Conservation (phyloP, 2,888 invertebrate genomes). For the Tenthredo distinguenda region DNA sequence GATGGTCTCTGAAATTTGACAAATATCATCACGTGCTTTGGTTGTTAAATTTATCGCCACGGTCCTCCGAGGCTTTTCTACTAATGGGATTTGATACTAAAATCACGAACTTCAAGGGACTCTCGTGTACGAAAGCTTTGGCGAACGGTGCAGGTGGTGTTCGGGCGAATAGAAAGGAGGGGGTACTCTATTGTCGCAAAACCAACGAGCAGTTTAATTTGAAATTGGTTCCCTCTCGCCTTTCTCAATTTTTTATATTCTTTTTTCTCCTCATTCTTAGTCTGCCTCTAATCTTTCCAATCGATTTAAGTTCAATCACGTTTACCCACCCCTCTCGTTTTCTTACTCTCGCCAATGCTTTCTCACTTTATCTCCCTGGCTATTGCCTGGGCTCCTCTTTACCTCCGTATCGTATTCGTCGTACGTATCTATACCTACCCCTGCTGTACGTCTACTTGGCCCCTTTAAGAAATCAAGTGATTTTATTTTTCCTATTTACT, state of each 20-base stretch:
- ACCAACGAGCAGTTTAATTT: conserved; percentile 63
- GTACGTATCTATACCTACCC: neutral
- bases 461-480: conserved; percentile 22
- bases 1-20: conserved; percentile 8
- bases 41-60: neutral
- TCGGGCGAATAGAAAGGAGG: conserved; percentile 10
- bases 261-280: conserved; percentile 58
- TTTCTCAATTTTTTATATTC: conserved; percentile 22
- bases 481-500: conserved; percentile 25
- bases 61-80: neutral
- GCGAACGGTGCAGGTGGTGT: neutral
- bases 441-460: neutral
- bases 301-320: conserved; percentile 67
- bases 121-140: neutral
- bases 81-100: neutral
- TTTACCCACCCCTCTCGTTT: conserved; percentile 41
- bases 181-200: conserved; percentile 55
- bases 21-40: conserved; percentile 4
- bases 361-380: conserved; percentile 21
- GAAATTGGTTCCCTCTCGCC: conserved; percentile 64
- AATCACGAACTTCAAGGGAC: neutral
- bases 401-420: conserved; percentile 35
- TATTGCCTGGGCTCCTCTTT: neutral
- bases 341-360: neutral
- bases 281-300: conserved; percentile 68